These are phyloP conservation scores for Ia io DNA, from an alignment of 2,113 vertebrate genomes.

Conservation along the genomic window DNA sequence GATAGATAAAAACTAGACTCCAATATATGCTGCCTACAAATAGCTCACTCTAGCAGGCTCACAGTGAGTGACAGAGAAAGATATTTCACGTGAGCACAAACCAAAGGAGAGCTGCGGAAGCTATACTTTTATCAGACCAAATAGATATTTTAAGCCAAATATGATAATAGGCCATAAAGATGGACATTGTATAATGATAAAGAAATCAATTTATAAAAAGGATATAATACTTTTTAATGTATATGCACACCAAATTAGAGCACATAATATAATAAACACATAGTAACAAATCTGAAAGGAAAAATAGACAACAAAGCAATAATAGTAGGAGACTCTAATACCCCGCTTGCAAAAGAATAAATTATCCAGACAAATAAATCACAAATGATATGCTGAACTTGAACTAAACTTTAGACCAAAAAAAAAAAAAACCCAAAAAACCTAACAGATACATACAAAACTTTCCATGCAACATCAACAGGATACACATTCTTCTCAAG, in stretches of 20 bases:
- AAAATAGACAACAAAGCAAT: background rate
- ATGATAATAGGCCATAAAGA: background rate
- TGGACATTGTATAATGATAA: background rate
- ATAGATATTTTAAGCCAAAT: background rate
- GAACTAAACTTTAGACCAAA: background rate
- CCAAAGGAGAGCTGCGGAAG: no score
- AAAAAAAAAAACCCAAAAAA: no score
- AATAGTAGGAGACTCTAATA: background rate
- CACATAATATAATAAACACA: background rate
- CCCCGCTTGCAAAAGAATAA: background rate
- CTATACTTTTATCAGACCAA: background rate
- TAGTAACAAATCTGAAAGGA: background rate
- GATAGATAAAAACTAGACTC: background rate
- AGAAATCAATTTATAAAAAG: background rate
- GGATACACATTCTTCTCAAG: background rate
- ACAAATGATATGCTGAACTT: background rate
- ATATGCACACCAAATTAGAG: background rate
- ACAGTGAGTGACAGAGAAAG: background rate
- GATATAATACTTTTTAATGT: background rate
- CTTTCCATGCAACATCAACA: background rate
- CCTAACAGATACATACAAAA: background rate
- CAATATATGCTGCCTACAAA: background rate
- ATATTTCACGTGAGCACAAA: background rate
- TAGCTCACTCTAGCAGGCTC: background rate
- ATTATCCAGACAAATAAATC: background rate